Evolutionary conservation across 2,797 vertebrate species (phyloP).

Genomic region (Bucorvus abyssinicus): DNA sequence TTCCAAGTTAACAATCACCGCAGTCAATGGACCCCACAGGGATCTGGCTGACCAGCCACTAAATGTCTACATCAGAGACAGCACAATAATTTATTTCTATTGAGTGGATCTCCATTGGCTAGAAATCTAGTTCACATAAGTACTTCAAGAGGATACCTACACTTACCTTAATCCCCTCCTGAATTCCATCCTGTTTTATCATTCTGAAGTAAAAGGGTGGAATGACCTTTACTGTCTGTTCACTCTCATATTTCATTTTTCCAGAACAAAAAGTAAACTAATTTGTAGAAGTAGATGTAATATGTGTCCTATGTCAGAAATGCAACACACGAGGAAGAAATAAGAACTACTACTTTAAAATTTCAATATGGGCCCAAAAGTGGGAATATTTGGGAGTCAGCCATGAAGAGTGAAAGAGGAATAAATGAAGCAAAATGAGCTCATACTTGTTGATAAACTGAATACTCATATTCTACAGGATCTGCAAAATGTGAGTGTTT

Average conservation of each 20-base stretch:
- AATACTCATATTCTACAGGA: background rate
- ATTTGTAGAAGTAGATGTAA: background rate
- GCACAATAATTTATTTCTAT: background rate
- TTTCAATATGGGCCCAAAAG: background rate
- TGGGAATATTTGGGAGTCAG: background rate
- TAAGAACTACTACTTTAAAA: background rate
- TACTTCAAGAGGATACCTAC: background rate
- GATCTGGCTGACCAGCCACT: background rate
- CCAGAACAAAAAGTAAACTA: background rate
- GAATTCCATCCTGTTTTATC: background rate
- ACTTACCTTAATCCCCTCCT: background rate
- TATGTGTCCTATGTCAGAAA: background rate
- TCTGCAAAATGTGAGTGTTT: background rate
- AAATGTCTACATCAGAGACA: background rate
- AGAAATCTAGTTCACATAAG: background rate
- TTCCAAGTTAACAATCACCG: background rate
- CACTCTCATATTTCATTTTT: background rate
- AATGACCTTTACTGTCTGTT: background rate
- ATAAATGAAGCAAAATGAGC: background rate
- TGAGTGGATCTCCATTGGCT: background rate
- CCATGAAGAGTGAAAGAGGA: background rate
- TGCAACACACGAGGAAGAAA: background rate
- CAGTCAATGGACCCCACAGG: rapidly evolving
- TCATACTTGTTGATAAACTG: background rate
- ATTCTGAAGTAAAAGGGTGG: background rate